phyloP scores from a whole-genome alignment of 2,888 invertebrate genomes.

The Cantharis rufa region DNA sequence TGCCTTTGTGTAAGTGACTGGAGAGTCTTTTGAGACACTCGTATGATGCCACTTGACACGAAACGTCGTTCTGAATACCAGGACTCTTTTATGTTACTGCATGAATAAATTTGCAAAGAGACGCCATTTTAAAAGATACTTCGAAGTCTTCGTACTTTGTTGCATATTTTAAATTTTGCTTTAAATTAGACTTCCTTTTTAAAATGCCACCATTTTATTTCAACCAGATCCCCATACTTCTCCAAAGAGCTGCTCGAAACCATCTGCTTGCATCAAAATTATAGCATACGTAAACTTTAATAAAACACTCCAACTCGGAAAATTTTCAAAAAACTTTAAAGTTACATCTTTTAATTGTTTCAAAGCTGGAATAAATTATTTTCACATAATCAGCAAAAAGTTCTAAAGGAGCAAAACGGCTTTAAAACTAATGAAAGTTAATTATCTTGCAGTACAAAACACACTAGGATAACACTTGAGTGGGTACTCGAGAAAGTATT shows the following conservation, averaged over 20 bases:
- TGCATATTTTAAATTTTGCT: neutral
- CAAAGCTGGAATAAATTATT: neutral
- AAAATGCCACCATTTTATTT: neutral
- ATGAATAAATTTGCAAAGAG: neutral
- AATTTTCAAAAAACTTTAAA: neutral
- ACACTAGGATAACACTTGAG: neutral
- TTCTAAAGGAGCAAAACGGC: neutral
- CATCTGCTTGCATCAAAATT: neutral
- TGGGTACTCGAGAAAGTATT: neutral
- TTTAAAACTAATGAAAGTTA: neutral
- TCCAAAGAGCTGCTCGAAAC: neutral
- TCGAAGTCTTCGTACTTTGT: neutral
- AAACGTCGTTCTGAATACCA: neutral
- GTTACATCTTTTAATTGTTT: neutral
- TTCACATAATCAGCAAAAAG: neutral
- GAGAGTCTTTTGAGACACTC: slow-evolving; percentile 16
- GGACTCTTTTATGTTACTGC: neutral
- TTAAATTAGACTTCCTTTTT: neutral
- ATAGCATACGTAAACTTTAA: neutral
- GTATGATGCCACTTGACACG: slow-evolving; percentile 21
- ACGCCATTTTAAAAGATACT: neutral
- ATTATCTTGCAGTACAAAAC: neutral
- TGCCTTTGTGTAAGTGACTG: slow-evolving; percentile 19
- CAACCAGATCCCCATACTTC: too few species aligned
- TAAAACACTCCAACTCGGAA: neutral